phyloP scores from a whole-genome alignment of 2,113 vertebrate genomes.

The Aplodontia rufa region DNA sequence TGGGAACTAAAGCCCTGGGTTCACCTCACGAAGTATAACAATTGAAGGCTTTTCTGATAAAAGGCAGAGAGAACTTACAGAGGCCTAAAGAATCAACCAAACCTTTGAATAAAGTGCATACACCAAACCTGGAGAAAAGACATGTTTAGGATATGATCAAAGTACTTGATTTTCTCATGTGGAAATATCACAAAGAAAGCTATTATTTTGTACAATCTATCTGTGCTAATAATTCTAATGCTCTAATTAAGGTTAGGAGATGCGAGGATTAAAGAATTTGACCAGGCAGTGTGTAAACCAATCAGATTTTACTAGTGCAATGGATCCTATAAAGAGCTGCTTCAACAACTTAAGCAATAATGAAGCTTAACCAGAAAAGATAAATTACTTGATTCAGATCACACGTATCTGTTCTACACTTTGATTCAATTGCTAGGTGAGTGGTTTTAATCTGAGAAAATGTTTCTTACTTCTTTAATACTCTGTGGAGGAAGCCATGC shows the following conservation, averaged over 20 bases:
- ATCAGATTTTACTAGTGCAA: not conserved
- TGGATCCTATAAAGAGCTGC: not conserved
- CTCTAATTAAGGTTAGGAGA: conserved; percentile 4
- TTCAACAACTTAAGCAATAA: not conserved
- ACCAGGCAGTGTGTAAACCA: not conserved
- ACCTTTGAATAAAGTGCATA: not conserved
- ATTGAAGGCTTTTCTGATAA: not conserved
- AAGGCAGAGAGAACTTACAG: not conserved
- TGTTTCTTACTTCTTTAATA: not conserved
- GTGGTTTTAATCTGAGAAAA: not conserved
- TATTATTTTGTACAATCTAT: not conserved
- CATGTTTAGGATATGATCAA: not conserved
- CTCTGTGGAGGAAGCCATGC: not conserved
- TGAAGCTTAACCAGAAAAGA: not conserved
- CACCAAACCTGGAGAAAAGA: not conserved
- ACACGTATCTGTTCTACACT: not conserved
- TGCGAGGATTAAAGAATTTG: not conserved
- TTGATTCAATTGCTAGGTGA: not conserved
- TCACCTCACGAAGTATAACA: not conserved
- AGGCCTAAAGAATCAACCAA: not conserved
- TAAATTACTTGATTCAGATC: not conserved
- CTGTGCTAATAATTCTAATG: not conserved
- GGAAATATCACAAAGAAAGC: not conserved
- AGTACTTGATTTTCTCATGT: not conserved
- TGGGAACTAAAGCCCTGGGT: not conserved